A percentile compares a stretch with the other conserved stretches of the same genome.
phyloP scores from a whole-genome alignment of 2,113 vertebrate genomes.

The Lepidothrix coronata region DNA sequence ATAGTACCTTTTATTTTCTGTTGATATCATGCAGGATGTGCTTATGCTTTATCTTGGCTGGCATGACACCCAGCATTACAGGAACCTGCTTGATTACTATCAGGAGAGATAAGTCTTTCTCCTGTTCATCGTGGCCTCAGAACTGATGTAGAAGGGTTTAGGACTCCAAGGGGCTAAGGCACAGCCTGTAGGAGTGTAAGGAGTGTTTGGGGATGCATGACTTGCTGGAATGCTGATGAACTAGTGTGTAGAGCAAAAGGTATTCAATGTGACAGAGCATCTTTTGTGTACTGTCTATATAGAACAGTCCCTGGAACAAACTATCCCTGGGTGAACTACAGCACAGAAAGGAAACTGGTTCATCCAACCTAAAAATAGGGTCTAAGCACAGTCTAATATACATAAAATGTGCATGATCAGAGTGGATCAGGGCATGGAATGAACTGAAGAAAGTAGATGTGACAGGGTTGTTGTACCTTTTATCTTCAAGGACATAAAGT shows the following conservation, averaged over 20 bases:
- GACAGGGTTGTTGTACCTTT: not conserved
- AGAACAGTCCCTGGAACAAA: not conserved
- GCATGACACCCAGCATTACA: fast-evolving
- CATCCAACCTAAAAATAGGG: not conserved
- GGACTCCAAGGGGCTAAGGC: not conserved
- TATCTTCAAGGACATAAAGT: not conserved
- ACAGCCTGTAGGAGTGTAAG: not conserved
- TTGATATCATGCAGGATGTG: not conserved
- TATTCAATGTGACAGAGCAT: not conserved
- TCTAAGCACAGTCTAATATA: not conserved
- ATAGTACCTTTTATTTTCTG: not conserved
- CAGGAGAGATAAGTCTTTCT: not conserved
- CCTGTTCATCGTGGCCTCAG: not conserved
- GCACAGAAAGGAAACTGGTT: not conserved
- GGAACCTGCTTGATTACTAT: not conserved
- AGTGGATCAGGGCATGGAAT: not conserved
- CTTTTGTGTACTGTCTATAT: not conserved
- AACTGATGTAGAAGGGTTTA: not conserved
- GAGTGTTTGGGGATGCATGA: not conserved
- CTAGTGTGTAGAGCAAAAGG: not conserved
- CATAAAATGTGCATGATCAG: not conserved
- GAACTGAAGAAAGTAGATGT: not conserved
- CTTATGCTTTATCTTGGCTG: not conserved
- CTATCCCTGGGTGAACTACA: not conserved
- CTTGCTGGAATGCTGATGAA: not conserved